Base-by-base conservation (phyloP, 2,797 vertebrate species). In the Acanthopagrus latus region DNA sequence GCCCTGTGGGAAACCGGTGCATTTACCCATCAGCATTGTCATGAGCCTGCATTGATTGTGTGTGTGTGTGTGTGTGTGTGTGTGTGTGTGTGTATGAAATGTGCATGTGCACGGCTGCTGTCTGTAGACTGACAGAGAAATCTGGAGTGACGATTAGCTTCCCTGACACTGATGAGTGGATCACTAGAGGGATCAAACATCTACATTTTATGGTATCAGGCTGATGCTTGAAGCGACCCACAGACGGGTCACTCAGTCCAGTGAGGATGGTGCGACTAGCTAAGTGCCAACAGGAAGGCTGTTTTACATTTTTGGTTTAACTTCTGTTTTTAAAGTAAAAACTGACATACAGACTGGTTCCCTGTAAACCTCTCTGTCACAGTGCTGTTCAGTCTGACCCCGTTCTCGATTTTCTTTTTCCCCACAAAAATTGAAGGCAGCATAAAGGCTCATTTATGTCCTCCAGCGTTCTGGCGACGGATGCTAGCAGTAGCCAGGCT, bases 41-140 rank as follows among this genome's bases (percentile, higher is more conserved):
- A 96, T 97, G 96, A 95, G 96, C 95, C 91, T 86, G 96, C 96
- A 97, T 97, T 97, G 96, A 97, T 97, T 96, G 94, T 71, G 72
- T 65, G 66, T 48, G n/a, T n/a, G n/a, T n/a, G n/a, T n/a, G n/a
- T n/a, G n/a, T n/a, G n/a, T n/a, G 74, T n/a, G 64, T 41, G 51
- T 7, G 13, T 12, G 48, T 64, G 63, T 72, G 71, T 55, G 66
- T 38, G 51, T 33, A 33, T 63, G 64, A 68, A 65, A 47, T 47
- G 23, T 76, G 82, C 48, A 51, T 48, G 82, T 81, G 75, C 14
- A 3, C 4, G 14, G 8, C 21, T 55, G 67, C 59, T 4, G 46
- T 47, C 59, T 67, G 59, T 43, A 41, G 64, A 51, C 62, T 58
- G 29, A 29, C 63, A 14, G 25, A 75, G 21, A 80, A 67, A 71